A percentile compares a stretch with the other conserved stretches of the same genome.
These are phyloP conservation scores for Mustelus asterias DNA, from an alignment of 2,113 vertebrate species.

Conservation along the genomic window DNA sequence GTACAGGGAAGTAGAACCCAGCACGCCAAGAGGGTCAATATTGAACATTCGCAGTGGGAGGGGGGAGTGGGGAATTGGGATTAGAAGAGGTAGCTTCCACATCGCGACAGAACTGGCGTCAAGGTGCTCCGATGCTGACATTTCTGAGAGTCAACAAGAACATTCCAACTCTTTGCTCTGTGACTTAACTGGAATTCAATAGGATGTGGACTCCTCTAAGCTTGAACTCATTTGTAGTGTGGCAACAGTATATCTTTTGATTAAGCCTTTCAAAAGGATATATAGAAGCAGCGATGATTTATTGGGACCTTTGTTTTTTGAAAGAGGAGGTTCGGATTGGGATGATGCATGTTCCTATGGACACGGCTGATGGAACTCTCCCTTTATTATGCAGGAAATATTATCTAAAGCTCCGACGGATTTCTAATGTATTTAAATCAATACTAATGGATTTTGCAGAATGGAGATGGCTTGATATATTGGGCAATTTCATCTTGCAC, in stretches of 20 bases:
- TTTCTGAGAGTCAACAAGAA: no score
- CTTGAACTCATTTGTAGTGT: not conserved
- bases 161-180: not conserved
- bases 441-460: conserved; percentile 32
- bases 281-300: not conserved
- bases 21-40: not conserved
- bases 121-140: not conserved
- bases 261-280: not conserved
- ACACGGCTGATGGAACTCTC: not conserved
- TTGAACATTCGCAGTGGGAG: not conserved
- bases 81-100: not conserved
- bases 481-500: conserved; percentile 30
- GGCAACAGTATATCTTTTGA: not conserved
- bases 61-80: not conserved
- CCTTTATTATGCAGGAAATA: conserved; percentile 21
- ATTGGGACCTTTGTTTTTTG: not conserved
- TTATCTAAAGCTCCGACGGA: conserved; percentile 18
- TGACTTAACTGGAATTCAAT: not conserved
- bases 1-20: not conserved
- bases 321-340: not conserved
- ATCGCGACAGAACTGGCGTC: no score
- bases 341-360: conserved; percentile 1
- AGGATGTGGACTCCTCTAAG: not conserved
- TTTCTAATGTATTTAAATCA: conserved; percentile 34
- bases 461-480: conserved; percentile 28